phyloP scores from a whole-genome alignment of 2,888 invertebrate genomes.

The Patella pellucida region DNA sequence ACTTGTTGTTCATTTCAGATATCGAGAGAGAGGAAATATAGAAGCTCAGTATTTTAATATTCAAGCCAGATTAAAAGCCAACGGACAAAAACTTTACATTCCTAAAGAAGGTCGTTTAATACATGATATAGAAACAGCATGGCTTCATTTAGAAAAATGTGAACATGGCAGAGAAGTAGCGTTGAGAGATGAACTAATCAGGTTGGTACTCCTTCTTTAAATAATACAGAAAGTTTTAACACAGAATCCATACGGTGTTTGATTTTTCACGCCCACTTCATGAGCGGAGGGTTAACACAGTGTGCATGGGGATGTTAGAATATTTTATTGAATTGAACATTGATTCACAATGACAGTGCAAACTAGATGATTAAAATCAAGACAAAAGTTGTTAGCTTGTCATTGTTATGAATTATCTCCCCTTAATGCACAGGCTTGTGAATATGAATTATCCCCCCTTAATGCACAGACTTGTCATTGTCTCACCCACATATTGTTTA shows the following conservation, averaged over 20 bases:
- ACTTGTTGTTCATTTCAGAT: slow-evolving; percentile 74
- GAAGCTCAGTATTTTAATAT: slow-evolving; percentile 95
- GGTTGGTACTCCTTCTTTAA: slow-evolving; percentile 67
- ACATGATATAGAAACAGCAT: slow-evolving; percentile 94
- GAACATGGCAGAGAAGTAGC: slow-evolving; percentile 95
- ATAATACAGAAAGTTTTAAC: too few relatives aligned
- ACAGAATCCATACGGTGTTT: too few relatives aligned
- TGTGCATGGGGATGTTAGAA: background rate
- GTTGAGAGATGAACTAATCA: slow-evolving; percentile 87
- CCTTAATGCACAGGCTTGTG: too few relatives aligned
- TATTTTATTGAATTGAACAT: background rate
- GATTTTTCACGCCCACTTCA: too few relatives aligned
- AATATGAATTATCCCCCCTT: too few relatives aligned
- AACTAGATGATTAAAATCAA: too few relatives aligned
- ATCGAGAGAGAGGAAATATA: slow-evolving; percentile 94
- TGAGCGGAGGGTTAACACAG: too few relatives aligned
- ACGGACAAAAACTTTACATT: slow-evolving; percentile 75
- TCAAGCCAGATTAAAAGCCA: slow-evolving; percentile 94
- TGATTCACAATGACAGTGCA: background rate
- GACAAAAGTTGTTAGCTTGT: too few relatives aligned
- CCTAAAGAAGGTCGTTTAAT: slow-evolving; percentile 85
- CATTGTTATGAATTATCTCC: too few relatives aligned
- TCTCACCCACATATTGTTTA: too few relatives aligned
- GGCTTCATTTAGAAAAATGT: slow-evolving; percentile 92
- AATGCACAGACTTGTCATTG: too few relatives aligned